These are phyloP conservation scores for Melanostigma gelatinosum DNA, from an alignment of 2,113 vertebrate species.

Conservation along the genomic window DNA sequence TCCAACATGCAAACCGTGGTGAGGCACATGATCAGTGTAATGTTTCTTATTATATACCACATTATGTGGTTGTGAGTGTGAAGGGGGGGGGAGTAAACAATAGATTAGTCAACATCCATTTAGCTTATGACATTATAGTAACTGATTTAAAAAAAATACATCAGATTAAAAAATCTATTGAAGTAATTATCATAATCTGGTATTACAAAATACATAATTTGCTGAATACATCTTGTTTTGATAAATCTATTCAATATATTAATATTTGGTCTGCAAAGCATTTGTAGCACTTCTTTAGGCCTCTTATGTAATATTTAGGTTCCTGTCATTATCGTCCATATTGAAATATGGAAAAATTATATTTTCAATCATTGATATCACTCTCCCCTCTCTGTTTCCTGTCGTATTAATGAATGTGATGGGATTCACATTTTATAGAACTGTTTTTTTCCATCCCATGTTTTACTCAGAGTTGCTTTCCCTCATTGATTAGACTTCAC, in stretches of 20 bases:
- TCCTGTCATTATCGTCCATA: not conserved
- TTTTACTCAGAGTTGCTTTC: not conserved
- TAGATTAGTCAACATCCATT: not conserved
- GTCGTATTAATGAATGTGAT: not conserved
- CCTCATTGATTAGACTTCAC: not conserved
- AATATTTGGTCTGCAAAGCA: not conserved
- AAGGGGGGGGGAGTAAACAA: not conserved
- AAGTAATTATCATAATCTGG: not conserved
- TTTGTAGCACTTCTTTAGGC: not conserved
- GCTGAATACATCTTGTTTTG: not conserved
- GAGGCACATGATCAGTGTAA: not conserved
- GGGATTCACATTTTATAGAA: not conserved
- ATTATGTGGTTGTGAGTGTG: not conserved
- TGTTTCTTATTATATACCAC: not conserved
- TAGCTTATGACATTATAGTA: not conserved
- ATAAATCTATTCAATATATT: not conserved
- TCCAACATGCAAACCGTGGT: constrained; percentile 19
- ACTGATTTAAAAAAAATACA: no score
- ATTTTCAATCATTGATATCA: no score
- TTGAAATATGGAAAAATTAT: not conserved
- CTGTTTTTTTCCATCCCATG: not conserved
- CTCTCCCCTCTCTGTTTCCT: not conserved
- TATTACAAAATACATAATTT: not conserved
- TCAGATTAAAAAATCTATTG: not conserved
- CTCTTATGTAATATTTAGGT: not conserved